A percentile compares a stretch with the other conserved stretches of the same genome.
phyloP scores from a whole-genome alignment of 92 coral and sea anemone species.

The Zoanthus sociatus region DNA sequence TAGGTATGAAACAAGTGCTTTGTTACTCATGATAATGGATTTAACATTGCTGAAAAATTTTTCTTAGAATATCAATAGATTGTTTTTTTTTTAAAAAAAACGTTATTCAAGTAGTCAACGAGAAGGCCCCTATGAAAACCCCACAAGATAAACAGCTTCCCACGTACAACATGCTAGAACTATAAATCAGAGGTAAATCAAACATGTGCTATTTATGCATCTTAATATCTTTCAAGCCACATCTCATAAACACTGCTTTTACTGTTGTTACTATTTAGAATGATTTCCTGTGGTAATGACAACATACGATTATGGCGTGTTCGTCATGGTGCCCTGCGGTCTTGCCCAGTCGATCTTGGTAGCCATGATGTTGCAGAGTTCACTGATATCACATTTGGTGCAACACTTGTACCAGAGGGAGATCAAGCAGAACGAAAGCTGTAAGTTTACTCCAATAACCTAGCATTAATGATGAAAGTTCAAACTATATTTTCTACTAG shows the following conservation, averaged over 20 bases:
- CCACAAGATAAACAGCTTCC: too few species aligned
- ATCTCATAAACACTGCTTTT: too few species aligned
- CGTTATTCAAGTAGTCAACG: too few species aligned
- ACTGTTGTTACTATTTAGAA: slow-evolving; percentile 54
- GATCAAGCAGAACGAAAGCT: slow-evolving; percentile 82
- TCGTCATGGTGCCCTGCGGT: slow-evolving; percentile 91
- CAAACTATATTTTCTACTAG: too few species aligned
- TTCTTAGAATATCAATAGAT: too few species aligned
- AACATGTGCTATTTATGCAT: too few species aligned
- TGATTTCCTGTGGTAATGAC: slow-evolving; percentile 95
- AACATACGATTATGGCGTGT: slow-evolving; percentile 97
- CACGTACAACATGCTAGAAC: too few species aligned
- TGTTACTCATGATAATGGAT: neutral
- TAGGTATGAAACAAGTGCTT: slow-evolving; percentile 60
- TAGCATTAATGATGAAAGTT: too few species aligned
- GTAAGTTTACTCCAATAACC: slow-evolving; percentile 57
- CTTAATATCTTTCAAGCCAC: too few species aligned
- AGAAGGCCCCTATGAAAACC: too few species aligned
- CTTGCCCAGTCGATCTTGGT: slow-evolving; percentile 95
- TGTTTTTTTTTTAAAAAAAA: too few species aligned
- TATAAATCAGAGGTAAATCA: too few species aligned
- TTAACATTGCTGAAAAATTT: neutral
- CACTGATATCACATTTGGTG: slow-evolving; percentile 90
- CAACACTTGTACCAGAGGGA: slow-evolving; percentile 60
- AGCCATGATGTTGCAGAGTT: slow-evolving; percentile 76